phyloP scores from a whole-genome alignment of 2,113 vertebrate species.

The sheep (Ovis aries) region ARS-UI_Ramb_v3.0 NC_056055.1:111339001-111339500 shows the following conservation, averaged over 20 bases:
- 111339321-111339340: too few species aligned
- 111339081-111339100: neutral
- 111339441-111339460: too few species aligned
- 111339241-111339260: neutral
- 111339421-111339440: too few species aligned
- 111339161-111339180: neutral
- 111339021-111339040: neutral
- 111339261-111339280: too few species aligned
- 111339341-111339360: too few species aligned
- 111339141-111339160: neutral
- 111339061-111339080: neutral
- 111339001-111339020: neutral
- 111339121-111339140: neutral
- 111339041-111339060: neutral
- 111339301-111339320: too few species aligned
- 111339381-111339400: too few species aligned
- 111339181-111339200: neutral
- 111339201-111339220: neutral
- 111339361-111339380: too few species aligned
- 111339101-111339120: neutral
- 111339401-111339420: too few species aligned
- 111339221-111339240: neutral
- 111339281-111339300: too few species aligned
- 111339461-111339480: too few species aligned
- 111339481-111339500: neutral